These are phyloP conservation scores for Zaprionus taronus DNA, from an alignment of 1,140 invertebrate species.

Conservation along the genomic window DNA sequence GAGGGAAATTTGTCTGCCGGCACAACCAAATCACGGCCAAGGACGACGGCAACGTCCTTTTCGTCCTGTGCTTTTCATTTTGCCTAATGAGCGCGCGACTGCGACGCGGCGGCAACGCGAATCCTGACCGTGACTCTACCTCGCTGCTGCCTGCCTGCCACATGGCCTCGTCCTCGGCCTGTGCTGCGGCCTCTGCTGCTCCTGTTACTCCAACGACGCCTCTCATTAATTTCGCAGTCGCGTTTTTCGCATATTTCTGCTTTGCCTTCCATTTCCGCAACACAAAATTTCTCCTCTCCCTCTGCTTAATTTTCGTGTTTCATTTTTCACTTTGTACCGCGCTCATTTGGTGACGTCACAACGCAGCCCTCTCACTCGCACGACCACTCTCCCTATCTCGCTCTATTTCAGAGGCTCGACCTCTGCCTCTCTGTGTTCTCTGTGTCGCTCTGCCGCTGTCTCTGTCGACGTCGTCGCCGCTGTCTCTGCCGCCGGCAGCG, in stretches of 20 bases:
- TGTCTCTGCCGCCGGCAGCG: conserved; percentile 33
- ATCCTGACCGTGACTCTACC: conserved; percentile 29
- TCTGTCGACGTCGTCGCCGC: not conserved
- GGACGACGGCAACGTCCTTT: conserved; percentile 63
- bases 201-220: conserved; percentile 60
- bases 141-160: conserved; percentile 10
- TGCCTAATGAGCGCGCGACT: conserved; percentile 71
- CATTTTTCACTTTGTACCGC: conserved; percentile 79
- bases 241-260: conserved; percentile 54
- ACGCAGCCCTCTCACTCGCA: not conserved
- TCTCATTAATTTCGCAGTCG: conserved; percentile 79
- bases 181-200: conserved; percentile 25
- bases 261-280: conserved; percentile 68
- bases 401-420: conserved; percentile 42
- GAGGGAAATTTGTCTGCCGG: conserved; percentile 39
- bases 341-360: conserved; percentile 78
- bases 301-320: conserved; percentile 75
- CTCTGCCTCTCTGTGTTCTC: conserved; percentile 2
- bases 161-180: not conserved
- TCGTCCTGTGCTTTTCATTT: conserved; percentile 68
- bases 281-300: conserved; percentile 33
- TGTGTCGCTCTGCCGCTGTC: conserved; percentile 12
- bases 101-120: conserved; percentile 15
- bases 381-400: not conserved
- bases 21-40: conserved; percentile 81